These are phyloP conservation scores for Rallus crepitans DNA, from an alignment of 2,797 vertebrate species.

Conservation along the genomic window DNA sequence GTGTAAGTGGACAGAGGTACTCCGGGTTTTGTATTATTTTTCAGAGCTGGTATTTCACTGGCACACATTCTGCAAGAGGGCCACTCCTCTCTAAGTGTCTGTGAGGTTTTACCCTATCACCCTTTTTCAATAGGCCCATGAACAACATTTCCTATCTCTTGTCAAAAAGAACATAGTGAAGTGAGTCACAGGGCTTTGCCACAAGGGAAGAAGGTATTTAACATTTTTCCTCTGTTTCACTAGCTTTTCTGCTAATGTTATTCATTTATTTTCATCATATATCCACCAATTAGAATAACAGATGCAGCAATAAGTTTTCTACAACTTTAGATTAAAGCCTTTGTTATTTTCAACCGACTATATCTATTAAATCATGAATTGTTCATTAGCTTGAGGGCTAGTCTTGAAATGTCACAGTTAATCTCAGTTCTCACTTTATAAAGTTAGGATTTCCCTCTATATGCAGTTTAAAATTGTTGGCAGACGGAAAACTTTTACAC, in stretches of 20 bases:
- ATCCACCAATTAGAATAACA: slow-evolving; percentile 13
- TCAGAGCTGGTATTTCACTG: neutral
- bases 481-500: slow-evolving; percentile 7
- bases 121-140: neutral
- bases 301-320: neutral
- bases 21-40: neutral
- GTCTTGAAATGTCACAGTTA: slow-evolving; percentile 42
- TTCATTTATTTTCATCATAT: slow-evolving; percentile 19
- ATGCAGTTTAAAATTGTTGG: neutral
- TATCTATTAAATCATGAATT: neutral
- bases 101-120: neutral
- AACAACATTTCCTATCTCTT: neutral
- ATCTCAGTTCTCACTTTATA: slow-evolving; percentile 35
- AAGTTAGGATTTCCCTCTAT: slow-evolving; percentile 24
- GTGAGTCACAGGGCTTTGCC: neutral
- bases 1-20: neutral
- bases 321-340: slow-evolving; percentile 17
- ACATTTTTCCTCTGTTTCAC: neutral
- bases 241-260: neutral
- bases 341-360: slow-evolving; percentile 45
- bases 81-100: neutral
- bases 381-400: slow-evolving; percentile 47
- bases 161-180: neutral
- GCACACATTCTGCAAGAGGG: neutral
- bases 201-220: neutral